These are phyloP conservation scores for Cathartes aura DNA, from an alignment of 2,113 vertebrate species.

Conservation along the genomic window DNA sequence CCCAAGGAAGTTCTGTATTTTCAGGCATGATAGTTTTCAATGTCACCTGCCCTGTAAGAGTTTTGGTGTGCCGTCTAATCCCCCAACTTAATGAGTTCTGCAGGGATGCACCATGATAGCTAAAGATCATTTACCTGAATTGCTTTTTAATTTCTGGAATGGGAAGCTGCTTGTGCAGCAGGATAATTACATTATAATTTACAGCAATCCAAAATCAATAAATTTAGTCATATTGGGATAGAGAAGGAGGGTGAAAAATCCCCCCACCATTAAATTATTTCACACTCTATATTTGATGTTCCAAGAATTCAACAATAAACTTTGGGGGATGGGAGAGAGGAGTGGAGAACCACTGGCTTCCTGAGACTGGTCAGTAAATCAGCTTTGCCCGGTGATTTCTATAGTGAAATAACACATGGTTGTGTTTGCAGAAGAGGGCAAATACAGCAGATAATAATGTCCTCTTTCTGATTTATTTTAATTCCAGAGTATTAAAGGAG, in stretches of 20 bases:
- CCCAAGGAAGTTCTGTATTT: not conserved
- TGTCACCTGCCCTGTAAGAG: not conserved
- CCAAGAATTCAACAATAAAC: slow-evolving; percentile 26
- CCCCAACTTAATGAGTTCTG: slow-evolving; percentile 75
- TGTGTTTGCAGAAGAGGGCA: not conserved
- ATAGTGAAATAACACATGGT: not conserved
- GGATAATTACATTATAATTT: slow-evolving; percentile 79
- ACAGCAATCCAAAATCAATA: slow-evolving; percentile 78
- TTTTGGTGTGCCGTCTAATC: slow-evolving; percentile 70
- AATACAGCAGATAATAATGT: not conserved
- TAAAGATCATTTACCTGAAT: slow-evolving; percentile 84
- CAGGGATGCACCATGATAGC: slow-evolving; percentile 70
- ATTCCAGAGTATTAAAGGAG: not conserved
- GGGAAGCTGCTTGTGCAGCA: slow-evolving; percentile 72
- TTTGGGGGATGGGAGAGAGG: slow-evolving; percentile 18
- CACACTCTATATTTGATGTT: slow-evolving; percentile 31
- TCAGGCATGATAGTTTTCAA: slow-evolving; percentile 27
- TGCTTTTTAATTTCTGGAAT: slow-evolving; percentile 82
- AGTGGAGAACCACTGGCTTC: not conserved
- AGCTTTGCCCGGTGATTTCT: not conserved
- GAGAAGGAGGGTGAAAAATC: slow-evolving; percentile 34
- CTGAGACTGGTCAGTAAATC: not conserved
- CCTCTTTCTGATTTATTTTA: not conserved
- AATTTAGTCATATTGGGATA: slow-evolving; percentile 69
- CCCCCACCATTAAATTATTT: slow-evolving; percentile 62